Percentiles rank a stretch among this genome's conserved stretches.
Conservation (phyloP, 2,888 invertebrate genomes). For the Lymantria dispar region DNA sequence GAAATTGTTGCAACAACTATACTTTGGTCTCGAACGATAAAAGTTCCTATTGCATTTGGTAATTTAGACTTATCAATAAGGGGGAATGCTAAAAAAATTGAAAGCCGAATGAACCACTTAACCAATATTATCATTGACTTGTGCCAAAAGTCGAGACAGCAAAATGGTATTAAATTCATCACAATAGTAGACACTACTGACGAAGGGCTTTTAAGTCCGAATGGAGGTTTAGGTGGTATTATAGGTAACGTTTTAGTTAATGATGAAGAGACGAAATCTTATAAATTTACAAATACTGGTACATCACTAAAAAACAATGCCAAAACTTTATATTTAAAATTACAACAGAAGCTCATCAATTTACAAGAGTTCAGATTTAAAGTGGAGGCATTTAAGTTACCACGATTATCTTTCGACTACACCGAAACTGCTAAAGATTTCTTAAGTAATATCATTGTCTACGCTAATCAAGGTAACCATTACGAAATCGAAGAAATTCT, state of each 20-base stretch:
- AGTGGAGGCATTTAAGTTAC: slow-evolving; percentile 13
- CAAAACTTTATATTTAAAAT: slow-evolving; percentile 2
- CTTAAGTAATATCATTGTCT: slow-evolving; percentile 3
- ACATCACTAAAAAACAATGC: slow-evolving; percentile 5
- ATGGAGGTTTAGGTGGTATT: too few relatives aligned
- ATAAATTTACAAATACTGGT: slow-evolving; percentile 11
- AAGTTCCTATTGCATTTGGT: slow-evolving; percentile 10
- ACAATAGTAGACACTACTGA: too few relatives aligned
- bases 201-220: neutral
- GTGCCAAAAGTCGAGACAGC: slow-evolving; percentile 1
- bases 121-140: neutral
- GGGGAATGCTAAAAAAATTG: slow-evolving; percentile 3
- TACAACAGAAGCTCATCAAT: slow-evolving; percentile 1
- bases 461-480: slow-evolving; percentile 16
- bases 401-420: slow-evolving; percentile 14
- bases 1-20: slow-evolving; percentile 1
- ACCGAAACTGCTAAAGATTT: slow-evolving; percentile 9
- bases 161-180: neutral
- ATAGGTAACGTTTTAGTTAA: slow-evolving; percentile 17
- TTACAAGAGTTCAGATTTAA: slow-evolving; percentile 10
- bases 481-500: slow-evolving; percentile 6
- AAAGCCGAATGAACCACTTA: slow-evolving; percentile 1
- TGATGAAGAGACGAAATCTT: slow-evolving; percentile 10
- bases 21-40: neutral
- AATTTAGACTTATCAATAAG: slow-evolving; percentile 11